Conservation (phyloP, 2,113 vertebrate genomes). For the Bungarus multicinctus region DNA sequence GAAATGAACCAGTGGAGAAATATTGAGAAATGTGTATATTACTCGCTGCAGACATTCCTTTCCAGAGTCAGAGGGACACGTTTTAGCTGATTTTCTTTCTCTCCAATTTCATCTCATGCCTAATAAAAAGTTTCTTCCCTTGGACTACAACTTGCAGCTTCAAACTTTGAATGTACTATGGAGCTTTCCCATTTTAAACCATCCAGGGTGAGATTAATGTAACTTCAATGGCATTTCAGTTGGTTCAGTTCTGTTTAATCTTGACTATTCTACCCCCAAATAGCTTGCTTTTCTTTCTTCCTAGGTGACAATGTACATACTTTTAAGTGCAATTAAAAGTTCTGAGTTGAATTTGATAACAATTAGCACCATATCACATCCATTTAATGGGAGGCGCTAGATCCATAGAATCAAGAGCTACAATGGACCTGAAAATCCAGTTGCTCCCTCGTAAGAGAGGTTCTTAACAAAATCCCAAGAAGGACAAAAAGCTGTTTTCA, state of each 20-base stretch:
- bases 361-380: no score
- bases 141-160: neutral
- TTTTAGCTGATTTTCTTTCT: neutral
- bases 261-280: neutral
- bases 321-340: neutral
- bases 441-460: no score
- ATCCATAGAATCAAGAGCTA: neutral
- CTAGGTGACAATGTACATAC: neutral
- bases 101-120: no score
- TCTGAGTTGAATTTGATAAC: neutral
- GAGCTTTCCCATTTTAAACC: neutral
- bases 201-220: rapidly evolving
- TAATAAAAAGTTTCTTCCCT: neutral
- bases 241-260: neutral
- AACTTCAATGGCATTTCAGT: neutral
- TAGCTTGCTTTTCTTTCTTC: neutral
- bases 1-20: neutral
- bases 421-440: neutral
- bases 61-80: neutral
- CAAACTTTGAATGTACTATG: neutral
- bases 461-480: neutral
- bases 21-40: neutral
- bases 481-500: neutral
- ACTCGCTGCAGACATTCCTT: neutral
- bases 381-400: neutral